phyloP scores from a whole-genome alignment of 2,797 vertebrate species.

The Dallia pectoralis region DNA sequence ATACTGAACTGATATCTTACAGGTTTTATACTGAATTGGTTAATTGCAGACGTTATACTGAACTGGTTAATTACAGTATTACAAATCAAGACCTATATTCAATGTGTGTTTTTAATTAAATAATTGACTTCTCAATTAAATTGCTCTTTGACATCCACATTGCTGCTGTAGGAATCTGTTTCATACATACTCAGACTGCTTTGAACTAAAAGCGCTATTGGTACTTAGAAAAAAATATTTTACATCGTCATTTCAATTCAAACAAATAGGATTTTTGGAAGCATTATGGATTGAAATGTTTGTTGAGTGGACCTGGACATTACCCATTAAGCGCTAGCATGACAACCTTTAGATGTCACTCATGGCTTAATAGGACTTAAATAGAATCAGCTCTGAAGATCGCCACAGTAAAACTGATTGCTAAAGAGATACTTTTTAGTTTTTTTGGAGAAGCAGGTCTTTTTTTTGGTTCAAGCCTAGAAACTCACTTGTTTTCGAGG shows the following conservation, averaged over 20 bases:
- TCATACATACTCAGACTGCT: constrained; percentile 17
- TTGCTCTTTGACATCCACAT: neutral
- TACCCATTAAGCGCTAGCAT: constrained; percentile 66
- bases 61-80: neutral
- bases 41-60: neutral
- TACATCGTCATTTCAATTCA: constrained; percentile 56
- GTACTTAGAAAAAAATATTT: constrained; percentile 56
- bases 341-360: constrained; percentile 63
- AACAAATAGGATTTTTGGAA: constrained; percentile 59
- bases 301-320: constrained; percentile 65
- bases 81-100: neutral
- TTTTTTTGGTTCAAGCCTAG: neutral
- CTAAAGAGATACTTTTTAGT: constrained; percentile 50
- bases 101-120: neutral
- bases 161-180: neutral
- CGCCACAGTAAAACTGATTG: constrained; percentile 34
- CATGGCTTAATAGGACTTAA: constrained; percentile 50
- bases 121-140: constrained; percentile 24
- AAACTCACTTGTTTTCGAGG: neutral
- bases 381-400: constrained; percentile 53
- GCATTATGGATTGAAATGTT: constrained; percentile 61
- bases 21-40: neutral
- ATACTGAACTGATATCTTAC: neutral
- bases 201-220: constrained; percentile 30
- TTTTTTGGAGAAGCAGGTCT: constrained; percentile 32